Percentiles rank a stretch among this genome's conserved stretches.
Conservation (phyloP, 2,888 invertebrate species). For the Boloria euphrosyne region DNA sequence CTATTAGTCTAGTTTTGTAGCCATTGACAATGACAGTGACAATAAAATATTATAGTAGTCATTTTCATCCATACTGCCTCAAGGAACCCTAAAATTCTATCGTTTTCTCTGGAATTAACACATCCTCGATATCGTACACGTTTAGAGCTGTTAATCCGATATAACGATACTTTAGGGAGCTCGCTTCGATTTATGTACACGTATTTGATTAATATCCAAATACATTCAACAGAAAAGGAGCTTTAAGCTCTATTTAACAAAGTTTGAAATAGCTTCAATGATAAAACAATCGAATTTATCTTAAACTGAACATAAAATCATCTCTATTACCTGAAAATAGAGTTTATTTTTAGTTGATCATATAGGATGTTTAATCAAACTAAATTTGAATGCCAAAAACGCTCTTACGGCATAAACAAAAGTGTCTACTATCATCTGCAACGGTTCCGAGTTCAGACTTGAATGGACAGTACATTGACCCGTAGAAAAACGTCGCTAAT, state of each 20-base stretch:
- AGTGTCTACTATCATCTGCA: conserved; percentile 16
- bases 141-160: conserved; percentile 65
- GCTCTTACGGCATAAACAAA: conserved; percentile 8
- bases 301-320: neutral
- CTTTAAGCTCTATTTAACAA: neutral
- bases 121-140: conserved; percentile 55
- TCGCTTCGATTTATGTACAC: conserved; percentile 59
- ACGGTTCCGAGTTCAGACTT: conserved; percentile 23
- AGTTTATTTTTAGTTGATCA: conserved; percentile 2
- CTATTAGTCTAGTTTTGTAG: too few relatives aligned
- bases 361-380: conserved; percentile 4
- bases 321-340: neutral
- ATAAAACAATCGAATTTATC: neutral
- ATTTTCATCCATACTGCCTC: neutral
- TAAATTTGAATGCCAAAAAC: conserved; percentile 18
- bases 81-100: conserved; percentile 47
- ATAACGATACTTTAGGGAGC: conserved; percentile 57
- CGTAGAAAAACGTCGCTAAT: conserved; percentile 44
- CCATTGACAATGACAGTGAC: too few relatives aligned
- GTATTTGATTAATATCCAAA: conserved; percentile 54
- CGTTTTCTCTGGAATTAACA: conserved; percentile 58
- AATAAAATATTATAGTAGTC: too few relatives aligned
- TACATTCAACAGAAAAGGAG: conserved; percentile 6
- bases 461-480: conserved; percentile 45
- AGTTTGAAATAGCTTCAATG: neutral